Evolutionary conservation across 2,113 vertebrate genomes (phyloP), one percentile per base, ranked within the genome.

Genomic region (Anhinga anhinga): DNA sequence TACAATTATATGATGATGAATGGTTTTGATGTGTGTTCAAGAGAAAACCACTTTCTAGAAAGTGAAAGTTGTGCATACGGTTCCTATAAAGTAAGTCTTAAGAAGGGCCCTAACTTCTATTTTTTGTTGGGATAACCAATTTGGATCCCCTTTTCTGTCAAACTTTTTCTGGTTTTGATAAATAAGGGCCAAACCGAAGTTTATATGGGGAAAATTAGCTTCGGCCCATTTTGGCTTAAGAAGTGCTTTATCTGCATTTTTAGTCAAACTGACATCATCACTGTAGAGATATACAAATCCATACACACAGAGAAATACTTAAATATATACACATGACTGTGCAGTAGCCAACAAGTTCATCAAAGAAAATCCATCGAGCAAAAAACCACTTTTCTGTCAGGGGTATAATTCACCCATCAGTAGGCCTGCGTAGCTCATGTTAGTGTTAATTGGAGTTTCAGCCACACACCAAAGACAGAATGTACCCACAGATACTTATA

Each of bases 31-130:
- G 98, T 98, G 98, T 97, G 98, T 98, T 98, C 97, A 98, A 98
- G 97, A 98, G 97, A 98, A 98, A 98, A 98, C 98, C 98, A 98
- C 98, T 98, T 98, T 98, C 98, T 98, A 98, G 98, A 98, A 98
- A 98, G 98, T 98, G 98, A 98, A 98, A 98, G 98, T 98, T 97
- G 86, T 97, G 88, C 97, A 98, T 98, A 97, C 92, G 98, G 97
- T 98, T 98, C 95, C 91, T 98, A 98, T 98, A 98, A 98, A 98
- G 96, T 84, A 81, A 97, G 93, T 93, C 97, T 97, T 97, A 97
- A 98, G 96, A 97, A 97, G 97, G 95, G 93, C 83, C 91, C 84
- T 92, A 95, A 95, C 95, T 97, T 98, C 96, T 95, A 58, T 89
- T 93, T 97, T 98, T 85, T 95, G 78, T 95, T 96, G 94, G 97